Evolutionary conservation across 64 coral and sea anemone species (phyloP).

Genomic region (Actinia tenebrosa): DNA sequence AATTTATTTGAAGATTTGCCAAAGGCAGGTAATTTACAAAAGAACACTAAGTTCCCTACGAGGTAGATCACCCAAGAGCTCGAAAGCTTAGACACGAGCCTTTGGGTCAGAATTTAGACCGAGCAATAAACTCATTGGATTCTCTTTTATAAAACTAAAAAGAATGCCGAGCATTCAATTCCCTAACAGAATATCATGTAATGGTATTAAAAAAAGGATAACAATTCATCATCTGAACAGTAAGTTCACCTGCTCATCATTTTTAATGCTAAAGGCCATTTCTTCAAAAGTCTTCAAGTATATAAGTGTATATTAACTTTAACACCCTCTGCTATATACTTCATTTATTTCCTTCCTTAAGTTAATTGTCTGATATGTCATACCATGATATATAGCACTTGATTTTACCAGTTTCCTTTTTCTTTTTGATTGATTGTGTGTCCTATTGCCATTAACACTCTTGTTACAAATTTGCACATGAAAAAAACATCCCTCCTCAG

Average conservation of each 20-base stretch:
- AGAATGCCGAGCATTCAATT: no score
- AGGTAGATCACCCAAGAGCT: no score
- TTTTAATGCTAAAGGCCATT: background rate
- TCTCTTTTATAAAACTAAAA: background rate
- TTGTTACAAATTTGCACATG: no score
- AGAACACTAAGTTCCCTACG: no score
- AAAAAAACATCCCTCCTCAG: no score
- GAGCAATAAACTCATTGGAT: no score
- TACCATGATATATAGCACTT: background rate
- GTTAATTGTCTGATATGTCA: background rate
- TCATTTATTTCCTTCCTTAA: background rate
- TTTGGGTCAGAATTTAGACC: no score
- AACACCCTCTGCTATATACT: background rate
- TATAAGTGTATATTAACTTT: background rate
- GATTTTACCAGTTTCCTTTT: background rate
- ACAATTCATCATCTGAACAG: background rate
- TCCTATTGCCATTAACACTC: no score
- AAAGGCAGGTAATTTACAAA: no score
- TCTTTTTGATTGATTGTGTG: background rate
- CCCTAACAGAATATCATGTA: background rate
- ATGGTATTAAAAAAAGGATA: background rate
- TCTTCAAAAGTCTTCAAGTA: background rate
- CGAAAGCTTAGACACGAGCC: no score
- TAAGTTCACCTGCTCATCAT: background rate
- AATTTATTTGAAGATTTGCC: no score